Conservation (phyloP, 1,140 invertebrate genomes). For the Holcopasites calliopsidis region DNA sequence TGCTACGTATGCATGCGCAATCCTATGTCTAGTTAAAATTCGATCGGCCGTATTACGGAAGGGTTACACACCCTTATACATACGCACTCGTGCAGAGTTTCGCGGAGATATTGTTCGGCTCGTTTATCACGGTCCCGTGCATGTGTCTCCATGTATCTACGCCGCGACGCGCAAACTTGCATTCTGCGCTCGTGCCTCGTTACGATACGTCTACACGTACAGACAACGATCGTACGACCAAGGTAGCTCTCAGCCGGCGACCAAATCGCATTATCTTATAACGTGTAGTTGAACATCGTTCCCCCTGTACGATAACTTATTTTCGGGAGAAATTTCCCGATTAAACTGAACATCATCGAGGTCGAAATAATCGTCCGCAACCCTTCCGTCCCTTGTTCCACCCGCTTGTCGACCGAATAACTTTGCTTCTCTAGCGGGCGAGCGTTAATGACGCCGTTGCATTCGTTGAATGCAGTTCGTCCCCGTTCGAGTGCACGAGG, state of each 20-base stretch:
- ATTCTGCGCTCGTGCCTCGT: neutral
- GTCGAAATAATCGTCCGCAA: neutral
- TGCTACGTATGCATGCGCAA: too few relatives aligned
- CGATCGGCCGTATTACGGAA: neutral
- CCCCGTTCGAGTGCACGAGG: neutral
- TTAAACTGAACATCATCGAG: neutral
- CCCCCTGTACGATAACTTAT: constrained; percentile 9
- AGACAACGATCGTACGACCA: neutral
- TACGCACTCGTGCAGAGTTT: neutral
- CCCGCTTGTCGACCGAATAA: neutral
- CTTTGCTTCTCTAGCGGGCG: neutral
- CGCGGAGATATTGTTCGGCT: constrained; percentile 40
- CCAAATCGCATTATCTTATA: constrained; percentile 54
- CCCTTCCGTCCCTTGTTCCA: neutral
- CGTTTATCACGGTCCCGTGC: constrained; percentile 12
- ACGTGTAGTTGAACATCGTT: constrained; percentile 22
- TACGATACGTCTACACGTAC: neutral
- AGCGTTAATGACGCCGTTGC: too few relatives aligned
- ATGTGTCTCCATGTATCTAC: neutral
- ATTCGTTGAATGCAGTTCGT: neutral
- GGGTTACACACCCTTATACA: neutral
- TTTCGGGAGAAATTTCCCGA: neutral
- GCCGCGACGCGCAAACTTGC: neutral
- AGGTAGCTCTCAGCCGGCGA: constrained; percentile 5
- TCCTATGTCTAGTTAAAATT: constrained; percentile 9